Base-by-base conservation (phyloP, 2,113 vertebrate genomes). In the Marmota monax region DNA sequence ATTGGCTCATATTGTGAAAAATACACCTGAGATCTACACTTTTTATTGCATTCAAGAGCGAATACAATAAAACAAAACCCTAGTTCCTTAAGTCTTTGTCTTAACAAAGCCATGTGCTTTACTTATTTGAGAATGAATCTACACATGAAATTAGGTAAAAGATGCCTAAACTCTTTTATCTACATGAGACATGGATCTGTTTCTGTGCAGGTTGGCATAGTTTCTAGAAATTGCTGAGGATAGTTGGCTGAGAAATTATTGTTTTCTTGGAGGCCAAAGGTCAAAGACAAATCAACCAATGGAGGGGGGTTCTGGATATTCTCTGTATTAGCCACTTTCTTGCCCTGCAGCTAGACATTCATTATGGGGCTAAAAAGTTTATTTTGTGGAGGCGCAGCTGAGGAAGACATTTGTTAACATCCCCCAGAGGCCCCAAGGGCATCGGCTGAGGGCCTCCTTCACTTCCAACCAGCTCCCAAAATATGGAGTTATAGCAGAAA, bases 381-480 rank as follows among this genome's bases (percentile, higher is more conserved):
- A 0, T 39, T n/a, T 34, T 37, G 3, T 0, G 17, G 42, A 37
- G 63, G 70, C 10, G 39, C 23, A 56, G 45, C 14, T 39, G 29
- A 23, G 20, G 45, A 45, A 76, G 86, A 32, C 9, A 0, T 2
- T 25, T 3, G 6, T 34, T 23, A 76, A 13, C 16, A 0, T 73
- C 42, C 32, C 1, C 6, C 22, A 0, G 32, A 20, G 65, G 9
- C 53, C 58, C 14, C 9, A 29, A 32, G 32, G 37, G 42, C 7
- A 11, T 48, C 9, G 0, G 23, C n/a, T 0, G 13, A 45, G 10
- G 4, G 25, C 58, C 32, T 13, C 16, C 14, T 37, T 63, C 2
- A 4, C 2, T 3, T 27, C 92, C 45, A 39, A 53, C 13, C 20
- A 17, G 8, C n/a, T 90, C 74, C 85, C 70, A 53, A 76, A 42